Conservation (phyloP, 2,888 invertebrate genomes). For the Hirtodrosophila duncani region DNA sequence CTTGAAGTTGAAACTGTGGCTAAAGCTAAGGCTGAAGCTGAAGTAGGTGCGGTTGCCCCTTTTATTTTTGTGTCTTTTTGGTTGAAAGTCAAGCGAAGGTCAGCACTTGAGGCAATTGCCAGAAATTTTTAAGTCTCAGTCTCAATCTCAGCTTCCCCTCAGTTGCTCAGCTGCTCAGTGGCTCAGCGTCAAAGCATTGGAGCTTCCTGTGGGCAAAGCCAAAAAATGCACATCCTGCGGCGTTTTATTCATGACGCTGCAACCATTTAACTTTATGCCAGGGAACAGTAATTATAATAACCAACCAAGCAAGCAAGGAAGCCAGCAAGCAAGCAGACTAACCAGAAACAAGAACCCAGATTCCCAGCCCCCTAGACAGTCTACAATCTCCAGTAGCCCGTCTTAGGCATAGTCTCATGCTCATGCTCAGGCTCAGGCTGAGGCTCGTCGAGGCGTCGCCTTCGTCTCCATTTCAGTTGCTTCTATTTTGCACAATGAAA, state of each 20-base stretch:
- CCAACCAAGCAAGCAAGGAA: conserved; percentile 29
- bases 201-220: conserved; percentile 44
- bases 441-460: no score
- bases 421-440: no score
- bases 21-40: no score
- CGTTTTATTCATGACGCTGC: conserved; percentile 53
- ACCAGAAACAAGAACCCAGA: conserved; percentile 16
- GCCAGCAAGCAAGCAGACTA: conserved; percentile 12
- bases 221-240: conserved; percentile 50
- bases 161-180: no score
- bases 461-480: conserved; percentile 31
- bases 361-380: conserved; percentile 1
- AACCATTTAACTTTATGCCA: conserved; percentile 57
- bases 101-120: conserved; percentile 16
- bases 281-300: conserved; percentile 67
- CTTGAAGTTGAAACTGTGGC: conserved; percentile 38
- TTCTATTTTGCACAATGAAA: conserved; percentile 66
- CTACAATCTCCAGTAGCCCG: neutral
- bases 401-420: no score
- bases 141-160: no score
- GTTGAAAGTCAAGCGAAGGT: conserved; percentile 46
- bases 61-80: neutral
- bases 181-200: conserved; percentile 16
- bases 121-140: conserved; percentile 17
- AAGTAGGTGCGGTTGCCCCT: conserved; percentile 9